These are phyloP conservation scores for Neodiprion fabricii DNA, from an alignment of 1,140 invertebrate species.

Conservation along the genomic window DNA sequence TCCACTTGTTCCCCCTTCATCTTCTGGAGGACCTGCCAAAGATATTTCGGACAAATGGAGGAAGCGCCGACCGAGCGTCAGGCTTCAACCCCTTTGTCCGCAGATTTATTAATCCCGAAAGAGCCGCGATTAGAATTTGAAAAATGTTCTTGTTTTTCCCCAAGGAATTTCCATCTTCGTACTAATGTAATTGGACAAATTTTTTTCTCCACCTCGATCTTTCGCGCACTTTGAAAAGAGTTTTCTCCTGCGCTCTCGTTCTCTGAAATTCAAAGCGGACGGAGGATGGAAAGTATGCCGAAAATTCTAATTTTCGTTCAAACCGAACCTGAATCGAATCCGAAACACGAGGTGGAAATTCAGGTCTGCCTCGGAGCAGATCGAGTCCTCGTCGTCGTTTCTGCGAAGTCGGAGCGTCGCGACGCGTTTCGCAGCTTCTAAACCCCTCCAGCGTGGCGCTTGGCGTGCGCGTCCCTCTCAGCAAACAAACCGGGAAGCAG, in stretches of 20 bases:
- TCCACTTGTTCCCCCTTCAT: background rate
- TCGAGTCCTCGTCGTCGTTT: background rate
- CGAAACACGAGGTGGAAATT: constrained; percentile 15
- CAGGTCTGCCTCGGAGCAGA: background rate
- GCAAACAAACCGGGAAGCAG: constrained; percentile 52
- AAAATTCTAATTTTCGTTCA: background rate
- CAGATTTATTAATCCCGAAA: background rate
- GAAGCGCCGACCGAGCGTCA: background rate
- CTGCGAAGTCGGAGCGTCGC: too few species aligned
- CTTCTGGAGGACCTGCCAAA: background rate
- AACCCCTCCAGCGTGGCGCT: constrained; percentile 46
- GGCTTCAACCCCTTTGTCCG: background rate
- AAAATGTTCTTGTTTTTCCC: too few species aligned
- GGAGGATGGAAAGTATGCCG: too few species aligned
- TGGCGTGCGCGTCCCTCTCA: constrained; percentile 43
- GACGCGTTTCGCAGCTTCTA: constrained; percentile 36
- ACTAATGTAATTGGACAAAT: too few species aligned
- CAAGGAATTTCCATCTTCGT: too few species aligned
- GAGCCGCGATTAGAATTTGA: too few species aligned
- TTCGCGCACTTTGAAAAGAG: too few species aligned
- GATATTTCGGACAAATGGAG: constrained; percentile 3
- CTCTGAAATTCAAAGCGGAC: too few species aligned
- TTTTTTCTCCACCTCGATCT: too few species aligned
- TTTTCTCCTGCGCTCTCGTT: too few species aligned
- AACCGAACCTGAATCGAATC: constrained; percentile 36